These are phyloP conservation scores for Folsomia candida DNA, from an alignment of 2,888 invertebrate species.

Conservation along the genomic window DNA sequence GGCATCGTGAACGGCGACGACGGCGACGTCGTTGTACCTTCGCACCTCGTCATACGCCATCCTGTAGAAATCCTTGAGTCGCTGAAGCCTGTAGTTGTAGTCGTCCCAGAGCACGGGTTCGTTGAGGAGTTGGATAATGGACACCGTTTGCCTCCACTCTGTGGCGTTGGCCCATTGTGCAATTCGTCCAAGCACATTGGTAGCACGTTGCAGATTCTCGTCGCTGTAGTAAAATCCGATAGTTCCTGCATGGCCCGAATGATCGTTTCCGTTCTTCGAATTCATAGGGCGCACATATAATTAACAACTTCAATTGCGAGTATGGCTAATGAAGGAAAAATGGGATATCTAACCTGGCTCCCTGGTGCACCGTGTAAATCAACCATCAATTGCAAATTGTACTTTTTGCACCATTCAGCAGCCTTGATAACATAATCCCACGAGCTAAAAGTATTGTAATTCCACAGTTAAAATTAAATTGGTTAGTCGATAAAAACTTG, in stretches of 20 bases:
- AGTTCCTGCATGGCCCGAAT: slow-evolving; percentile 44
- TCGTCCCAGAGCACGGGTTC: slow-evolving; percentile 49
- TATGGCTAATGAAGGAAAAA: too few relatives aligned
- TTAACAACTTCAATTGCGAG: too few relatives aligned
- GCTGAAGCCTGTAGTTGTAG: slow-evolving; percentile 40
- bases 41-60: slow-evolving; percentile 43
- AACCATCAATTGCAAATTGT: slow-evolving; percentile 48
- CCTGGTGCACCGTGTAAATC: slow-evolving; percentile 50
- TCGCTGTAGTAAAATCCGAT: slow-evolving; percentile 44
- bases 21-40: slow-evolving; percentile 40
- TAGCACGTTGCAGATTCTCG: slow-evolving; percentile 40
- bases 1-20: slow-evolving; percentile 49
- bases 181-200: slow-evolving; percentile 39
- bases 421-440: slow-evolving; percentile 47
- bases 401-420: slow-evolving; percentile 42
- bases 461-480: too few relatives aligned
- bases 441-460: slow-evolving; percentile 25
- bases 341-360: slow-evolving; percentile 35
- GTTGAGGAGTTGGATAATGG: slow-evolving; percentile 47
- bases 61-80: slow-evolving; percentile 43
- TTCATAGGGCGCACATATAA: too few relatives aligned
- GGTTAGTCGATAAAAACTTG: too few relatives aligned
- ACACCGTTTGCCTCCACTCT: slow-evolving; percentile 45
- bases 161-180: slow-evolving; percentile 37
- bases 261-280: slow-evolving; percentile 50